Base-by-base conservation (phyloP, 2,797 vertebrate species). In the Thunnus albacares region DNA sequence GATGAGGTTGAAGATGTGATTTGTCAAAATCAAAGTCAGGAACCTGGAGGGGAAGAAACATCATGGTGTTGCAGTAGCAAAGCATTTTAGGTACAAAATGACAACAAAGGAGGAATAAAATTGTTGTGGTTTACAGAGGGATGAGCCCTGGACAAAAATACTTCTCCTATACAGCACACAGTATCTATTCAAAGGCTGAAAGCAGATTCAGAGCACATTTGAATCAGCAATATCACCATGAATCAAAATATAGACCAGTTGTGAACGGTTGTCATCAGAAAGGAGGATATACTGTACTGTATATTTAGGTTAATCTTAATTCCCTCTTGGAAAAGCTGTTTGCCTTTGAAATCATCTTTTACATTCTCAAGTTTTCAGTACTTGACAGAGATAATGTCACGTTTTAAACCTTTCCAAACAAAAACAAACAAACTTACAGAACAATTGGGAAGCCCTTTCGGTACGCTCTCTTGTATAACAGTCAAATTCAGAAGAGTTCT, bases 301-400 rank as follows among this genome's bases (percentile, higher is more conserved):
- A 18, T 58, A 75, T 81, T 72, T 60, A 67, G 77, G 58, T 26
- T 81, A 56, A 79, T 86, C 77, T 86, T 47, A 47, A 47, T 47
- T 67, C 70, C 41, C 41, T 67, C 58, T 45, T 69, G 49, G 67
- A 83, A 71, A 83, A 83, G 57, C 82, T 68, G 80, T 58, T 63
- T 67, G 49, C 72, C 11, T 81, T 79, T 90, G 84, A 91, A 88
- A 89, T 88, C 85, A 82, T 88, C 79, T 68, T 71, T 79, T 90
- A 91, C 88, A 76, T 89, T 88, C 81, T 83, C 67, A 81, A 84
- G 83, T 85, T 89, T 82, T 75, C 58, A 28, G 24, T 55, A 71
- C 41, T 66, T 51, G 69, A 72, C 62, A 61, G 47, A 45, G 5
- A 61, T 43, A 22, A 41, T 67, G 59, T 65, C 22, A 60, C 26